These are phyloP conservation scores for Rambutsinella grinnellia DNA, from an alignment of 2,888 invertebrate species.

Conservation along the genomic window DNA sequence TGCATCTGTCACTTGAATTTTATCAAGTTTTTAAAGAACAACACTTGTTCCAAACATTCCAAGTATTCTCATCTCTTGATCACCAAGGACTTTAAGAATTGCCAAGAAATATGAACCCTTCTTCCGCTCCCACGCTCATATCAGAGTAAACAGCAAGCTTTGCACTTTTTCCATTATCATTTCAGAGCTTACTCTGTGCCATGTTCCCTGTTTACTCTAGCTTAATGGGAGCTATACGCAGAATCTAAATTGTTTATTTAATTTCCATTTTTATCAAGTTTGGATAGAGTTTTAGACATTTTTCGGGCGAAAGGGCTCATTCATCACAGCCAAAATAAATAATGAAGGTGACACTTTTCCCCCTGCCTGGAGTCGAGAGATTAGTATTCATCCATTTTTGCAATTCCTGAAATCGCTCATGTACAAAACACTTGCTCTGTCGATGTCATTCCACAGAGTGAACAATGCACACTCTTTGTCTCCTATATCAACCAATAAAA, in stretches of 20 bases:
- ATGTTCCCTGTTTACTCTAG: background rate
- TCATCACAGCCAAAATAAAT: background rate
- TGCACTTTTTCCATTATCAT: too few species aligned
- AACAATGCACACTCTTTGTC: background rate
- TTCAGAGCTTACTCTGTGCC: background rate
- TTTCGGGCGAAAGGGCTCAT: background rate
- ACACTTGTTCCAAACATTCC: too few species aligned
- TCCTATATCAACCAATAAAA: background rate
- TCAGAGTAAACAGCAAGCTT: too few species aligned
- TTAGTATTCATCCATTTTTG: background rate
- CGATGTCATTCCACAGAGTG: background rate
- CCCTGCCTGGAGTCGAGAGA: background rate
- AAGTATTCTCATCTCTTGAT: too few species aligned
- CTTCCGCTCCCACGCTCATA: background rate
- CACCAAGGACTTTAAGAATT: too few species aligned
- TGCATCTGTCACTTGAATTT: too few species aligned
- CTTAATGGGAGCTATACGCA: background rate
- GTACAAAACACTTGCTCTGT: background rate
- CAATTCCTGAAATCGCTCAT: background rate
- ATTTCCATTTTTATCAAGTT: too few species aligned
- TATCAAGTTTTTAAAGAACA: too few species aligned
- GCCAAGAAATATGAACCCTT: too few species aligned
- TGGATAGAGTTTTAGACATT: too few species aligned
- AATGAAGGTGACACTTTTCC: background rate
- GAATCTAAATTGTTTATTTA: background rate